These are phyloP conservation scores for Apogon hyalosoma DNA, from an alignment of 2,797 vertebrate genomes.

Conservation along the genomic window DNA sequence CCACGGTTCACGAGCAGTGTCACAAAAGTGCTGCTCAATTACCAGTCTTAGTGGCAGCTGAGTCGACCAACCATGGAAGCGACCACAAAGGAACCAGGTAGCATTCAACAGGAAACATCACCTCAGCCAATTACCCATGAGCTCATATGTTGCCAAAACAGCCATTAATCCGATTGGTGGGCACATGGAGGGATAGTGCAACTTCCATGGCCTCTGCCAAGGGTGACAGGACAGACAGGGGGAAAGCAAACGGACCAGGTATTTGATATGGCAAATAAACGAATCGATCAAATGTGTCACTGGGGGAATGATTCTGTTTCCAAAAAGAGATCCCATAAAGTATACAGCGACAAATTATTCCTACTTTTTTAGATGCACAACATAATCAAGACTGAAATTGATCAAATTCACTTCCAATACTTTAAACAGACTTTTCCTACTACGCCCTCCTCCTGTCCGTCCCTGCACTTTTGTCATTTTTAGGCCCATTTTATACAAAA, in stretches of 20 bases:
- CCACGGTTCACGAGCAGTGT: slow-evolving; percentile 56
- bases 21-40: slow-evolving; percentile 74
- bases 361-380: slow-evolving; percentile 21
- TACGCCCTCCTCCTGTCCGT: slow-evolving; percentile 17
- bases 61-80: slow-evolving; percentile 54
- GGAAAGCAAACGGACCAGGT: slow-evolving; percentile 34
- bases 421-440: slow-evolving; percentile 41
- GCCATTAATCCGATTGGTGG: slow-evolving; percentile 80
- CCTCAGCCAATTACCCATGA: slow-evolving; percentile 79
- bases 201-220: slow-evolving; percentile 34
- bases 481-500: slow-evolving; percentile 49
- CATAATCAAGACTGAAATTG: slow-evolving; percentile 3
- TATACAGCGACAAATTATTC: slow-evolving; percentile 8
- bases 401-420: slow-evolving; percentile 24
- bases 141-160: slow-evolving; percentile 86
- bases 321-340: background rate
- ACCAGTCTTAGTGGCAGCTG: slow-evolving; percentile 59
- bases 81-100: slow-evolving; percentile 78
- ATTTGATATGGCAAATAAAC: slow-evolving; percentile 38
- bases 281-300: slow-evolving; percentile 31
- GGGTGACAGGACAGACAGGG: slow-evolving; percentile 46
- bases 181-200: slow-evolving; percentile 57
- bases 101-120: slow-evolving; percentile 80
- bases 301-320: background rate
- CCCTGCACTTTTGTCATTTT: slow-evolving; percentile 36